Base-by-base conservation (phyloP, 2,113 vertebrate genomes). In the Ailuropoda melanoleuca region DNA sequence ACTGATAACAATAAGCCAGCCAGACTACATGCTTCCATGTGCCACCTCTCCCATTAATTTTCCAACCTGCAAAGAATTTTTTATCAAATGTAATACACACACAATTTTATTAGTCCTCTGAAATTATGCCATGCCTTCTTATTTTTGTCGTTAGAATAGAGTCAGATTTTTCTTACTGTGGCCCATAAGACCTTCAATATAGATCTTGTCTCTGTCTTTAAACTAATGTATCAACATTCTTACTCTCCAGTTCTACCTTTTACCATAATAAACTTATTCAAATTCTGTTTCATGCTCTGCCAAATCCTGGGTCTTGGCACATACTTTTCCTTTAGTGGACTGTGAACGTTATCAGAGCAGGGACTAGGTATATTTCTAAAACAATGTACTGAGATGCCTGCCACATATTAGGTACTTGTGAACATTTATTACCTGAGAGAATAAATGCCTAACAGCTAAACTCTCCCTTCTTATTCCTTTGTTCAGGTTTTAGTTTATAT, bases 121-220 rank as follows among this genome's bases (percentile, higher is more conserved):
- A 84, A 87, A 84, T 29, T 78, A 3, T 12, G 4, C 3, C 50
- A 21, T 84, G 31, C 6, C 3, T 90, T 96, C 66, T 78, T 24
- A 68, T 80, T 96, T 93, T 43, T 74, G 2, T 66, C 6, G 53
- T 70, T 81, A 78, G 29, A 86, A 78, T 70, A 86, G 60, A 88
- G 39, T 72, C 39, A 62, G 19, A 68, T 80, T 93, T 93, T 90
- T 83, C 58, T 88, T 75, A 96, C 81, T 5, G 43, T 46, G 4
- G 6, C 1, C 88, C 18, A 34, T 50, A 53, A 95, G 6, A 6
- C 2, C 31, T 77, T 81, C 19, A 13, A 3, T 77, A n/a, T 39
- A 93, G 13, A 78, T 21, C 14, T 31, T 75, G 3, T 82, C 24
- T 96, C 34, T 64, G 46, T 50, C 31, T 85, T 48, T 14, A 19